A percentile compares a stretch with the other conserved stretches of the same genome.
Evolutionary conservation across 2,113 vertebrate genomes (phyloP).

Genomic region (Gavia stellata): DNA sequence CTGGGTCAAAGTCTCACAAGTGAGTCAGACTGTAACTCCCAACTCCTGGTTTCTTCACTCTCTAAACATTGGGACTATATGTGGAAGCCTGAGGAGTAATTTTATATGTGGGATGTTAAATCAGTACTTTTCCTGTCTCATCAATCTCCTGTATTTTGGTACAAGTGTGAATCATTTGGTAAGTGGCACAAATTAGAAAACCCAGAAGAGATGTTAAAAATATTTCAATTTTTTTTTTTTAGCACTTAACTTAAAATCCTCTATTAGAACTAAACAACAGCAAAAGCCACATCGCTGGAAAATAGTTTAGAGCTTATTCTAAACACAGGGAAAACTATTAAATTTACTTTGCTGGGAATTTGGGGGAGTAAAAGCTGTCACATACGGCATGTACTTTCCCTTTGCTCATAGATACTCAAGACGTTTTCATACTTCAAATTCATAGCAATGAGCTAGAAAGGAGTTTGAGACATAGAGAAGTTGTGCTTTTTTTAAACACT

Average conservation of each 20-base stretch:
- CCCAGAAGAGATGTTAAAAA: slow-evolving; percentile 24
- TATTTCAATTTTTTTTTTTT: background rate
- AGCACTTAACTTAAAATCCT: background rate
- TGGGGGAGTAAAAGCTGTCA: background rate
- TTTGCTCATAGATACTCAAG: background rate
- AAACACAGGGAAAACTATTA: background rate
- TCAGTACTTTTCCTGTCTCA: slow-evolving; percentile 51
- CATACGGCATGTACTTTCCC: background rate
- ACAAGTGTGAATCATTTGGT: slow-evolving; percentile 35
- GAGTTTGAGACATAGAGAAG: background rate
- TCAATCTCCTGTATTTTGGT: slow-evolving; percentile 53
- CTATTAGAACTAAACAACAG: background rate
- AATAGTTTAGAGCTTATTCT: background rate
- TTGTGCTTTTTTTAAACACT: background rate
- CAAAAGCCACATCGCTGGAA: background rate
- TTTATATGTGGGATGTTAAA: slow-evolving; percentile 51
- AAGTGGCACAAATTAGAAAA: slow-evolving; percentile 33
- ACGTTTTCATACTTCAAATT: background rate
- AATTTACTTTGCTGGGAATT: background rate
- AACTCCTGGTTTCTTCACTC: background rate
- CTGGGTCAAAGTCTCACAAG: slow-evolving; percentile 62
- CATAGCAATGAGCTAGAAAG: background rate
- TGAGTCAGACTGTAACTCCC: slow-evolving; percentile 51
- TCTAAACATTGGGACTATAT: slow-evolving; percentile 52
- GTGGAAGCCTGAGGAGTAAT: slow-evolving; percentile 50